A percentile compares a stretch with the other conserved stretches of the same genome.
phyloP scores from a whole-genome alignment of 2,888 invertebrate species.

The Apoderus coryli region DNA sequence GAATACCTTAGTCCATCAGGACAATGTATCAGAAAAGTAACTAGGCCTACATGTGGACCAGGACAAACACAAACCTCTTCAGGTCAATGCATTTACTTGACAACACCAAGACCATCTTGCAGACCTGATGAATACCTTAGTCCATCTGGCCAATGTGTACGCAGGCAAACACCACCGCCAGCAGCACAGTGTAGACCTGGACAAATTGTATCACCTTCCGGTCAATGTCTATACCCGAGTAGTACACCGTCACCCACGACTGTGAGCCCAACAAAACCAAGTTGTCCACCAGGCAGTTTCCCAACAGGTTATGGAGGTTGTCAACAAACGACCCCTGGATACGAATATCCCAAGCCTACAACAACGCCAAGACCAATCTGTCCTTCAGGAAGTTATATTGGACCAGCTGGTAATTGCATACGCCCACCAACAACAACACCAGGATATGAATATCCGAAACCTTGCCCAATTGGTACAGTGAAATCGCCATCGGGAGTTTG shows the following conservation, averaged over 20 bases:
- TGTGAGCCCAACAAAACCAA: conserved; percentile 2
- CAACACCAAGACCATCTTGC: conserved; percentile 8
- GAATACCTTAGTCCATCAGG: conserved; percentile 10
- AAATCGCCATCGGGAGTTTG: conserved; percentile 11
- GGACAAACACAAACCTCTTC: conserved; percentile 7
- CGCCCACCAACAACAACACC: conserved; percentile 9
- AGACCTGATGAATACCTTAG: conserved; percentile 12
- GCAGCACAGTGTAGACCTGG: conserved; percentile 14
- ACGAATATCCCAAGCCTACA: too few species aligned
- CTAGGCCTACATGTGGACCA: conserved; percentile 8
- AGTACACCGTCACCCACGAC: conserved; percentile 11
- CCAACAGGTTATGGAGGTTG: conserved; percentile 10
- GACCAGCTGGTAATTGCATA: conserved; percentile 10
- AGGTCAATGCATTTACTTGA: conserved; percentile 8
- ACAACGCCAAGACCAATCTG: conserved; percentile 8
- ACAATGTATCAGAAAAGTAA: conserved; percentile 8
- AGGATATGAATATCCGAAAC: too few species aligned
- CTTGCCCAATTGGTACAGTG: conserved; percentile 12
- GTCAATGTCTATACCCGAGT: too few species aligned
- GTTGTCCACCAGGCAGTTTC: conserved; percentile 14
- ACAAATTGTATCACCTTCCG: conserved; percentile 11
- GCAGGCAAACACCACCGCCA: conserved; percentile 9
- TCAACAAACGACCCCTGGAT: too few species aligned
- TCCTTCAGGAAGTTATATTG: conserved; percentile 9
- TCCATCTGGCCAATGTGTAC: conserved; percentile 9